Evolutionary conservation across 1,140 invertebrate species (phyloP).

Genomic region (Ceratina australensis): DNA sequence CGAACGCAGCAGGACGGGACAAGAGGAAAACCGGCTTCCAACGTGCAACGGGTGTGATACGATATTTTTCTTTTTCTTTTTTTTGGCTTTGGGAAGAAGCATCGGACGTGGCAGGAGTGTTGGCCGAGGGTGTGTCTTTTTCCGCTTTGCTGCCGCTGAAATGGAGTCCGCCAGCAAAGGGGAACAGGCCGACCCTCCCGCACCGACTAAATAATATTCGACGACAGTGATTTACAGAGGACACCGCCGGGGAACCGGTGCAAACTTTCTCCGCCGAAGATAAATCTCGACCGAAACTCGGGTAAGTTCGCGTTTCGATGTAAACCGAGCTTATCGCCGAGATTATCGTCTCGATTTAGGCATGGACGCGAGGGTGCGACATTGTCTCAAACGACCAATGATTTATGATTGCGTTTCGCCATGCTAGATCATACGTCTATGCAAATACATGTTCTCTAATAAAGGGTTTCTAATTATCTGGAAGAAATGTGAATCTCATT

Average conservation of each 20-base stretch:
- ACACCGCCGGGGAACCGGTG: background rate
- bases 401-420: no score
- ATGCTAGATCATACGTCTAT: no score
- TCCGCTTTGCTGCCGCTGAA: conserved; percentile 74
- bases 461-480: no score
- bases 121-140: conserved; percentile 74
- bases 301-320: conserved; percentile 38
- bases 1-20: no score
- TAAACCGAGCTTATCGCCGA: no score
- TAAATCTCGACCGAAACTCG: conserved; percentile 1
- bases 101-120: conserved; percentile 53
- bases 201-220: conserved; percentile 59
- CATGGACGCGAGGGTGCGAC: background rate
- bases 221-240: conserved; percentile 39
- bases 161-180: conserved; percentile 73
- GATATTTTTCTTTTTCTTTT: background rate
- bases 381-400: no score
- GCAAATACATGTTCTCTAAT: no score
- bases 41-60: background rate
- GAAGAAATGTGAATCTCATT: no score
- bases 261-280: conserved; percentile 4
- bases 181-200: conserved; percentile 73
- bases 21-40: background rate
- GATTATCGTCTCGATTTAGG: background rate
- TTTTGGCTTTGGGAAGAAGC: background rate